Evolutionary conservation across 2,113 vertebrate species (phyloP).

Genomic region (Apistogramma diplotaenia): DNA sequence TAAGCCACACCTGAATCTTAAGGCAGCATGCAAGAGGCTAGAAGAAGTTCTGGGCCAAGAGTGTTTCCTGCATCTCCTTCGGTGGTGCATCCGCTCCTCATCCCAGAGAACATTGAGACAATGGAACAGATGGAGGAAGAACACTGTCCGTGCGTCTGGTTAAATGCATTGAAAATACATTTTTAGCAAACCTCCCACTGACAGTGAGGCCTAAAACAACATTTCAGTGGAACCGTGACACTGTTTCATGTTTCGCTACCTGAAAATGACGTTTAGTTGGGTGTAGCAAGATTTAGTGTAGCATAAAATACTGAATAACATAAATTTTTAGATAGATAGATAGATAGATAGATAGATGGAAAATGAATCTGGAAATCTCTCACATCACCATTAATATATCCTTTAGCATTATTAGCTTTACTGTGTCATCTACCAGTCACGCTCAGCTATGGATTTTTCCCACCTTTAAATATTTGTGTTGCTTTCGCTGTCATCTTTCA

Average conservation of each 20-base stretch:
- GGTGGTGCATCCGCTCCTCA: constrained; percentile 74
- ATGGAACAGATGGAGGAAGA: constrained; percentile 79
- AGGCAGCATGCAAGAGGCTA: constrained; percentile 28
- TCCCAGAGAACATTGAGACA: constrained; percentile 72
- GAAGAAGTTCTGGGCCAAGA: constrained; percentile 61
- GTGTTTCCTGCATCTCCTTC: constrained; percentile 74
- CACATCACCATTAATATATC: too few species aligned
- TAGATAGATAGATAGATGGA: too few species aligned
- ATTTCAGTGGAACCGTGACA: constrained; percentile 38
- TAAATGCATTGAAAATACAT: constrained; percentile 69
- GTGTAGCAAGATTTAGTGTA: neutral
- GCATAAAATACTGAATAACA: neutral
- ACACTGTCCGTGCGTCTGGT: constrained; percentile 75
- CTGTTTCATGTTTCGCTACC: constrained; percentile 34
- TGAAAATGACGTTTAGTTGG: neutral
- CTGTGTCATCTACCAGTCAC: too few species aligned
- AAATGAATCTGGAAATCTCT: too few species aligned
- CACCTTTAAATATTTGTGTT: too few species aligned
- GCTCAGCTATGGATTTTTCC: too few species aligned
- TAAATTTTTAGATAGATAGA: too few species aligned
- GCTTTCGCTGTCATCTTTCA: too few species aligned
- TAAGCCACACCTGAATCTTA: neutral
- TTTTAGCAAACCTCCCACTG: constrained; percentile 73
- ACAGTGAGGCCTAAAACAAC: constrained; percentile 70
- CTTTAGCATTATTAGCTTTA: too few species aligned